A percentile compares a stretch with the other conserved stretches of the same genome.
Evolutionary conservation across 2,113 vertebrate genomes (phyloP).

Genomic region (Lepus americanus): DNA sequence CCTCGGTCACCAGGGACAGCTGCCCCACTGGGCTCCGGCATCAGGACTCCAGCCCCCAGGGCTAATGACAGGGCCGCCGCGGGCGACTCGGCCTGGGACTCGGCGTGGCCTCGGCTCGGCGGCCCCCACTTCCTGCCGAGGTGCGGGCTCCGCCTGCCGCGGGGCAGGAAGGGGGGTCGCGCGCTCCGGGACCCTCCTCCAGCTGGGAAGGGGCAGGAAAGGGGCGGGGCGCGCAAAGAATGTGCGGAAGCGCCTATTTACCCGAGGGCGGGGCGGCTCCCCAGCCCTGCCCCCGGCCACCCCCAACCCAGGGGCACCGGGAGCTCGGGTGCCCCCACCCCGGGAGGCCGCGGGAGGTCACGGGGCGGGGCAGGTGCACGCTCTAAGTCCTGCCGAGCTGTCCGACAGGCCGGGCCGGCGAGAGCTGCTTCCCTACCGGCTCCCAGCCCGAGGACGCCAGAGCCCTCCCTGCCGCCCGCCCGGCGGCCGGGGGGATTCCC

Average conservation of each 20-base stretch:
- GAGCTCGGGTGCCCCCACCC: conserved; percentile 52
- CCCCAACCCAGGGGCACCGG: not conserved
- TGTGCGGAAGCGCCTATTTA: conserved; percentile 82
- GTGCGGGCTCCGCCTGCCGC: conserved; percentile 70
- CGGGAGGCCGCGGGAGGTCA: conserved; percentile 66
- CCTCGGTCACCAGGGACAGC: not conserved
- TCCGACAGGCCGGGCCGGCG: not conserved
- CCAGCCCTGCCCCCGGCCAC: conserved; percentile 60
- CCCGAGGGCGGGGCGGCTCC: conserved; percentile 76
- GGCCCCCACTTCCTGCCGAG: conserved; percentile 80
- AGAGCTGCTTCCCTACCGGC: not conserved
- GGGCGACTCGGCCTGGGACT: conserved; percentile 76
- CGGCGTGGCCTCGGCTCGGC: conserved; percentile 76
- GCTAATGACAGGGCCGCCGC: conserved; percentile 80
- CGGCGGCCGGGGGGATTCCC: conserved; percentile 75
- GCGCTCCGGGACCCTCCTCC: conserved; percentile 57
- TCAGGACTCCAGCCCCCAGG: not conserved
- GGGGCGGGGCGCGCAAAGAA: conserved; percentile 77
- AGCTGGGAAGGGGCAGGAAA: conserved; percentile 78
- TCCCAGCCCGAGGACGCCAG: not conserved
- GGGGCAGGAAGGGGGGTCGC: conserved; percentile 74
- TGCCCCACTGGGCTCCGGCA: not conserved
- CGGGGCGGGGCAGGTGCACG: conserved; percentile 39
- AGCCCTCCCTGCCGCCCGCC: not conserved
- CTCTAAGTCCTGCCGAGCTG: not conserved